These are phyloP conservation scores for Athalia cordata DNA, from an alignment of 2,888 invertebrate genomes.

Conservation along the genomic window DNA sequence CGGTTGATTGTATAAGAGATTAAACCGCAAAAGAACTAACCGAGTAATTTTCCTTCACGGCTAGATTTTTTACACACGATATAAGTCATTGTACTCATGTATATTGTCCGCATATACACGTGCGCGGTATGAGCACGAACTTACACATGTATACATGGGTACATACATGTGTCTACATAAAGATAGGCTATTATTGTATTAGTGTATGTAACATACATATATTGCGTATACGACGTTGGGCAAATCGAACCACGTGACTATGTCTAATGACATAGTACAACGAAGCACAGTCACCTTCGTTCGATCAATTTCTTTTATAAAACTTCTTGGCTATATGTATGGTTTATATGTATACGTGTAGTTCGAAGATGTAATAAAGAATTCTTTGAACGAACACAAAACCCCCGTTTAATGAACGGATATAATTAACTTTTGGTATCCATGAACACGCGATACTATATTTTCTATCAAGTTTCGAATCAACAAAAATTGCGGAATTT, in stretches of 20 bases:
- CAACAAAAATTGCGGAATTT: too few species aligned
- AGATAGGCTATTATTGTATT: slow-evolving; percentile 2
- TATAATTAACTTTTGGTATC: too few species aligned
- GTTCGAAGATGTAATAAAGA: neutral
- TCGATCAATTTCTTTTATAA: slow-evolving; percentile 8
- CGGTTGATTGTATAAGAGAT: too few species aligned
- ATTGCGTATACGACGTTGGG: neutral
- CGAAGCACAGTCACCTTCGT: slow-evolving; percentile 14
- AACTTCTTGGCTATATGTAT: neutral
- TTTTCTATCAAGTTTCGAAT: too few species aligned
- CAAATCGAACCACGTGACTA: slow-evolving; percentile 25
- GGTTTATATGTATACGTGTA: neutral
- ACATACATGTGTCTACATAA: neutral
- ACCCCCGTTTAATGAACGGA: too few species aligned
- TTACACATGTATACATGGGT: neutral
- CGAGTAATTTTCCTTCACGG: too few species aligned
- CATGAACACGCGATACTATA: too few species aligned
- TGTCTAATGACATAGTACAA: neutral
- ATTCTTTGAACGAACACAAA: too few species aligned
- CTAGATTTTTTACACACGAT: too few species aligned
- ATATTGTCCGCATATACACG: too few species aligned
- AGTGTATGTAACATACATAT: neutral
- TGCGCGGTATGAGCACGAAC: neutral
- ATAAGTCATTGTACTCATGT: too few species aligned
- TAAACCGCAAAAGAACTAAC: too few species aligned